phyloP scores from a whole-genome alignment of 2,113 vertebrate genomes.

The Tetrax tetrax region DNA sequence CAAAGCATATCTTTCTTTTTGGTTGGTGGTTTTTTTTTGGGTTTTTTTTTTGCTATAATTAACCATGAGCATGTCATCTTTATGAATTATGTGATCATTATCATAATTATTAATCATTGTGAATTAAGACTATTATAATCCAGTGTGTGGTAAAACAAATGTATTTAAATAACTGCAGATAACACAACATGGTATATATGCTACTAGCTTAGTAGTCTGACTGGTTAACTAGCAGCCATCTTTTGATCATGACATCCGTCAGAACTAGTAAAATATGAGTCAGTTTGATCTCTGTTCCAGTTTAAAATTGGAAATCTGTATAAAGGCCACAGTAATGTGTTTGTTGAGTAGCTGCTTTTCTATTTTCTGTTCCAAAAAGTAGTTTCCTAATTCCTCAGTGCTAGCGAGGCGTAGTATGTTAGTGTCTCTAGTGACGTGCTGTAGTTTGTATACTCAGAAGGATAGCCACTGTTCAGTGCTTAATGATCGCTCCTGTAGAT shows the following conservation, averaged over 20 bases:
- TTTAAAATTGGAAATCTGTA: background rate
- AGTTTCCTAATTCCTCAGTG: background rate
- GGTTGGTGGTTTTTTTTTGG: too few relatives aligned
- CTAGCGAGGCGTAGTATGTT: background rate
- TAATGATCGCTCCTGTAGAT: background rate
- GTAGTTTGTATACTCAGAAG: background rate
- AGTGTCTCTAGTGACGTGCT: background rate
- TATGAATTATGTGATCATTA: background rate
- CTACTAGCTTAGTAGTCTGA: background rate
- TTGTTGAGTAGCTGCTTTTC: background rate
- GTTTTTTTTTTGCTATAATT: background rate
- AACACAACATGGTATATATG: background rate
- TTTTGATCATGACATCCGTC: background rate
- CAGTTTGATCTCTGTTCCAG: background rate
- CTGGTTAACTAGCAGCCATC: background rate
- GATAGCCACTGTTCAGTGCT: background rate
- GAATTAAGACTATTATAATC: background rate
- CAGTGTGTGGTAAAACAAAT: background rate
- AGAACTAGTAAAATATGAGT: background rate
- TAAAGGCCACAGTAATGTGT: background rate
- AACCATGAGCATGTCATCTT: background rate
- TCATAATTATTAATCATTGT: background rate
- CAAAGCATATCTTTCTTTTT: background rate
- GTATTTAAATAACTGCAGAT: background rate
- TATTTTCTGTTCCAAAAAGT: background rate